Percentiles rank a stretch among this genome's conserved stretches.
Conservation (phyloP, 1,140 invertebrate genomes). For the Cecropterus lyciades region DNA sequence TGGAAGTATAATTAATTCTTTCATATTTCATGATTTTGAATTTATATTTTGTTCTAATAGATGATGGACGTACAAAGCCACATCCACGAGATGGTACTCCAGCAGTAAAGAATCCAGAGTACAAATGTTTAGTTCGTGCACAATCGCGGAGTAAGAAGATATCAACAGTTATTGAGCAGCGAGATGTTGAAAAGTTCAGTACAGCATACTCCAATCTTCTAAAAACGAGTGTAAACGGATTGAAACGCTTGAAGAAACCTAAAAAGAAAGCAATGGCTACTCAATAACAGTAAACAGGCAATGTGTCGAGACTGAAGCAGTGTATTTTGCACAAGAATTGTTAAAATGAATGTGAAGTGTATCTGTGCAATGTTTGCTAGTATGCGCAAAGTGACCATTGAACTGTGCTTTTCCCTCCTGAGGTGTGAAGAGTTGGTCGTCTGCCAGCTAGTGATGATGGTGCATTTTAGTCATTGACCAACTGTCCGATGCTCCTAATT, state of each 20-base stretch:
- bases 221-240: constrained; percentile 93
- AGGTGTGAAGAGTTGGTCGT: constrained; percentile 78
- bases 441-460: constrained; percentile 58
- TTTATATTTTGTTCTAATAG: constrained; percentile 69
- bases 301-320: constrained; percentile 61
- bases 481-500: constrained; percentile 62
- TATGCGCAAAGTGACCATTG: constrained; percentile 65
- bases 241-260: constrained; percentile 93
- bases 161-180: constrained; percentile 91
- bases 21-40: constrained; percentile 5
- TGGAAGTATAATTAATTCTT: too few species aligned
- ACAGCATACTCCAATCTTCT: constrained; percentile 92
- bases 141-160: constrained; percentile 91
- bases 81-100: constrained; percentile 86
- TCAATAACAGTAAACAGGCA: constrained; percentile 56
- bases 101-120: constrained; percentile 87
- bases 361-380: constrained; percentile 36
- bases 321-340: constrained; percentile 44
- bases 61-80: constrained; percentile 91
- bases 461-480: constrained; percentile 63
- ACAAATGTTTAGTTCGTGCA: constrained; percentile 91
- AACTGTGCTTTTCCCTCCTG: constrained; percentile 77
- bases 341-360: constrained; percentile 50
- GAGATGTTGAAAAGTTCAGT: constrained; percentile 94
- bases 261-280: constrained; percentile 86